phyloP scores from a whole-genome alignment of 2,888 invertebrate genomes.

The Watsonalla cultraria region DNA sequence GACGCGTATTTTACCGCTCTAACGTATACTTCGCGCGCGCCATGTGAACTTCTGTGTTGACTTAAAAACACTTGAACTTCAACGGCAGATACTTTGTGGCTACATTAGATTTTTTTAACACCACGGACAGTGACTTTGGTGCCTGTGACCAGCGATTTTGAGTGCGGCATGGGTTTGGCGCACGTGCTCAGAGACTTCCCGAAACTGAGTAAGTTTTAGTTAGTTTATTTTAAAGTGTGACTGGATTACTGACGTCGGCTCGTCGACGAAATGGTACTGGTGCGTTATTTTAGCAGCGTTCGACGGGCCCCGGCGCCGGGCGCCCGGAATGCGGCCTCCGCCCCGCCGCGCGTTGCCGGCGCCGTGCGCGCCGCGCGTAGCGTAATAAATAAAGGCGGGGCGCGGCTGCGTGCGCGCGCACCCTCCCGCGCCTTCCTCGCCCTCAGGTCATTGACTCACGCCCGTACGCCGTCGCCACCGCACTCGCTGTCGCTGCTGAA shows the following conservation, averaged over 20 bases:
- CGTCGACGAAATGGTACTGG: slow-evolving; percentile 40
- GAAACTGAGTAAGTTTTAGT: slow-evolving; percentile 64
- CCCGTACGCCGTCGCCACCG: slow-evolving; percentile 40
- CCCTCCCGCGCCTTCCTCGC: slow-evolving; percentile 70
- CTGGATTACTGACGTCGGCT: slow-evolving; percentile 45
- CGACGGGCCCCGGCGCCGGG: slow-evolving; percentile 49
- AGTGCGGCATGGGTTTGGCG: slow-evolving; percentile 52
- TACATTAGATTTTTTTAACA: slow-evolving; percentile 22
- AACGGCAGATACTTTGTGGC: slow-evolving; percentile 20
- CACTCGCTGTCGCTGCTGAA: slow-evolving; percentile 45
- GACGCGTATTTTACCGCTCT: slow-evolving; percentile 52
- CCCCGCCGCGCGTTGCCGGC: slow-evolving; percentile 65
- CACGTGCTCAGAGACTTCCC: slow-evolving; percentile 57
- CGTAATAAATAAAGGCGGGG: slow-evolving; percentile 79
- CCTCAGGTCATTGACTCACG: slow-evolving; percentile 72
- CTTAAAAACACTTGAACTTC: slow-evolving; percentile 33
- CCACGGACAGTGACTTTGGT: slow-evolving; percentile 61
- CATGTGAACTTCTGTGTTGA: slow-evolving; percentile 71
- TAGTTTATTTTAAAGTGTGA: slow-evolving; percentile 72
- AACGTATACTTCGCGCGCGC: slow-evolving; percentile 59
- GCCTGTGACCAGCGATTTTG: slow-evolving; percentile 43
- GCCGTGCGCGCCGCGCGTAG: slow-evolving; percentile 68
- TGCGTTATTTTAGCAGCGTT: slow-evolving; percentile 67
- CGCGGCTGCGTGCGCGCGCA: slow-evolving; percentile 77
- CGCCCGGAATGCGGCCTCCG: slow-evolving; percentile 69